These are phyloP conservation scores for Zhengitettix transpicula DNA, from an alignment of 2,888 invertebrate species.

Conservation along the genomic window DNA sequence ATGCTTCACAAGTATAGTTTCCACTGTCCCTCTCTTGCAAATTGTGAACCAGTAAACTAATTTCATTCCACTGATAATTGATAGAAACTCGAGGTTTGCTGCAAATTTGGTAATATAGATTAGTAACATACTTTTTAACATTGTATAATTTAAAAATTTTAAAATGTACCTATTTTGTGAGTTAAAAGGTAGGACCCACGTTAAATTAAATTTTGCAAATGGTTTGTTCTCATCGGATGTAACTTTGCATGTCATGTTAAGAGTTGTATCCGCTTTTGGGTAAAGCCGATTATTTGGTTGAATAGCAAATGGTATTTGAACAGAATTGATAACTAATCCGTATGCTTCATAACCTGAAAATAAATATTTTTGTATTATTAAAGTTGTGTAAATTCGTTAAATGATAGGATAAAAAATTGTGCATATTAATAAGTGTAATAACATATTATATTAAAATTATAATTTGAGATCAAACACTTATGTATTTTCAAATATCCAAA, in stretches of 20 bases:
- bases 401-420: too few species aligned
- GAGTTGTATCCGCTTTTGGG: constrained; percentile 15
- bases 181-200: constrained; percentile 2
- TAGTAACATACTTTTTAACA: background rate
- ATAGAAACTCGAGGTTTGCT: constrained; percentile 13
- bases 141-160: background rate
- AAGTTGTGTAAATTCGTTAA: too few species aligned
- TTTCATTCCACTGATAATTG: constrained; percentile 14
- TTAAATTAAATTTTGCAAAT: constrained; percentile 3
- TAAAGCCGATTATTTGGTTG: constrained; percentile 1
- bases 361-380: background rate
- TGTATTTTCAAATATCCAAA: too few species aligned
- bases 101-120: background rate
- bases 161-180: constrained; percentile 4
- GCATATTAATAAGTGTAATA: too few species aligned
- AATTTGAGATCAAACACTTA: too few species aligned
- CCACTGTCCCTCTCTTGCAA: constrained; percentile 18
- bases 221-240: background rate
- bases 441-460: too few species aligned
- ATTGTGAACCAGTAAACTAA: constrained; percentile 13
- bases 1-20: constrained; percentile 18
- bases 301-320: constrained; percentile 13
- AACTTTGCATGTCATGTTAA: constrained; percentile 19
- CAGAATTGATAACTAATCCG: too few species aligned
- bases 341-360: constrained; percentile 8